Conservation (phyloP, 2,113 vertebrate species). For the Andinoacara biseriatus region DNA sequence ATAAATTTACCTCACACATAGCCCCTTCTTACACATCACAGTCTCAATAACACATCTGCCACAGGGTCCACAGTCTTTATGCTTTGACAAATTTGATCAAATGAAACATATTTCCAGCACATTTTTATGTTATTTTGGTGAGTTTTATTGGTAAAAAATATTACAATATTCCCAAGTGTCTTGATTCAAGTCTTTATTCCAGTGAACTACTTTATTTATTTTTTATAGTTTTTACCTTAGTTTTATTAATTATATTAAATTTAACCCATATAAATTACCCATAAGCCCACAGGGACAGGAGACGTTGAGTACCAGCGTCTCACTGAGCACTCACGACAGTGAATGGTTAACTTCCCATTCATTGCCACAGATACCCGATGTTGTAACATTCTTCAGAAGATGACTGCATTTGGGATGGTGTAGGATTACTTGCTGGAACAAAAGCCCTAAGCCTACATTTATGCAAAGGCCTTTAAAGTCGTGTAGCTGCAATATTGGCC, state of each 20-base stretch:
- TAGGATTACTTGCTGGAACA: constrained; percentile 27
- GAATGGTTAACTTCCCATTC: neutral
- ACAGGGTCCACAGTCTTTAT: neutral
- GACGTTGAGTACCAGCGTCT: neutral
- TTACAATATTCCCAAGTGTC: neutral
- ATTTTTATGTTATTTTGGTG: no score
- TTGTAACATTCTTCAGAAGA: constrained; percentile 14
- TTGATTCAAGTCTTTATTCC: neutral
- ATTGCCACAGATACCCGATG: neutral
- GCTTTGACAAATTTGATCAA: neutral
- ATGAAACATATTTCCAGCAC: neutral
- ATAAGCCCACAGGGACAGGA: neutral
- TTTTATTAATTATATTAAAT: neutral
- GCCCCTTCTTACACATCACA: neutral
- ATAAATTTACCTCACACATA: neutral
- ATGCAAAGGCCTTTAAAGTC: neutral
- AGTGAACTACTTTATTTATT: neutral
- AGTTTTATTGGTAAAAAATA: no score
- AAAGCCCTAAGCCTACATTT: neutral
- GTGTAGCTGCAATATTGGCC: neutral
- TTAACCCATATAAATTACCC: neutral
- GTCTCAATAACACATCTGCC: neutral
- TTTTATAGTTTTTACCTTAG: neutral
- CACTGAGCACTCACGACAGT: neutral
- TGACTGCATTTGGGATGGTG: constrained; percentile 9